Conservation (phyloP, 2,888 invertebrate genomes). For the Anthophora plumipes region DNA sequence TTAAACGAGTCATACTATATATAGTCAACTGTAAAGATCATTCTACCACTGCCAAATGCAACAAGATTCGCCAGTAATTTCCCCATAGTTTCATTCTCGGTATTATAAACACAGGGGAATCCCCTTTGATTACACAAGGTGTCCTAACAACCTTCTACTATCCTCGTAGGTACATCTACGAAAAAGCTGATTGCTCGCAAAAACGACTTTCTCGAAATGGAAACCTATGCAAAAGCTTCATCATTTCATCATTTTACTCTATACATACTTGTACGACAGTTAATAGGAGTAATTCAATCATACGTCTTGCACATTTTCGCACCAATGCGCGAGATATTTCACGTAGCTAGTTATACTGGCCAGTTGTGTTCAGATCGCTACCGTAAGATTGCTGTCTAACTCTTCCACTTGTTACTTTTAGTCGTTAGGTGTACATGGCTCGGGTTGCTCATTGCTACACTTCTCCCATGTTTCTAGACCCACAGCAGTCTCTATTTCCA, state of each 20-base stretch:
- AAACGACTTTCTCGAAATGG: too few relatives aligned
- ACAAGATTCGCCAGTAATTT: conserved; percentile 29
- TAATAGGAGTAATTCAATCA: conserved; percentile 7
- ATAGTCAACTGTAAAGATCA: background rate
- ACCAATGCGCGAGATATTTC: conserved; percentile 67
- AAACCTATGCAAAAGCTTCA: too few relatives aligned
- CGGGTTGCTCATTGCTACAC: conserved; percentile 14
- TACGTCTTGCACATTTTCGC: conserved; percentile 34
- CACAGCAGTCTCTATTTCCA: too few relatives aligned
- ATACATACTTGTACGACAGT: too few relatives aligned
- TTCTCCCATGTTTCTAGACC: background rate
- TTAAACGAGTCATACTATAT: conserved; percentile 8
- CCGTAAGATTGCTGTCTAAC: conserved; percentile 68
- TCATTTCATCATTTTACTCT: too few relatives aligned
- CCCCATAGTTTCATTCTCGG: background rate
- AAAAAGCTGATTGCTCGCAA: too few relatives aligned
- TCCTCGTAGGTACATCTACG: too few relatives aligned
- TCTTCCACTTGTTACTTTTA: conserved; percentile 74
- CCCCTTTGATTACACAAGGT: too few relatives aligned
- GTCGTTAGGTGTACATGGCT: conserved; percentile 68
- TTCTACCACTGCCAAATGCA: background rate
- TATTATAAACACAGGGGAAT: conserved; percentile 10
- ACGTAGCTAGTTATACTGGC: conserved; percentile 72
- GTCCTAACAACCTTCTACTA: too few relatives aligned
- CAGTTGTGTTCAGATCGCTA: conserved; percentile 74